Percentiles rank a stretch among this genome's conserved stretches.
Conservation (phyloP, 1,140 invertebrate genomes). For the Drosophila kohkoa region DNA sequence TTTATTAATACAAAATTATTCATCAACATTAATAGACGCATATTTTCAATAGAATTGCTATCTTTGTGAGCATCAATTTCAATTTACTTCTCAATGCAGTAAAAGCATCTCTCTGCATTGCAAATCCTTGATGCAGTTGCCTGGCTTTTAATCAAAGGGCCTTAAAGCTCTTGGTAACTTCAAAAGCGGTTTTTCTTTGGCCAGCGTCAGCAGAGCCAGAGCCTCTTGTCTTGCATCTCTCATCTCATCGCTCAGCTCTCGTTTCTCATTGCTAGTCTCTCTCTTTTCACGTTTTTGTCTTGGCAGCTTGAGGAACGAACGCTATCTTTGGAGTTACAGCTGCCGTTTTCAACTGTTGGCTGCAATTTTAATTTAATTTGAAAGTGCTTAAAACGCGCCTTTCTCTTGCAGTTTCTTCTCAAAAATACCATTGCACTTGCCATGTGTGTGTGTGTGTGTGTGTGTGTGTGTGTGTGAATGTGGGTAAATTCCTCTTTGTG, state of each 20-base stretch:
- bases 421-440: slow-evolving; percentile 40
- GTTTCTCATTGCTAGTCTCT: slow-evolving; percentile 1
- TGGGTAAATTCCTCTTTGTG: slow-evolving; percentile 44
- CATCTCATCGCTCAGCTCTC: neutral
- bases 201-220: neutral
- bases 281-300: neutral
- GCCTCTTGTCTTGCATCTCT: neutral
- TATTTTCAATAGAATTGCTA: too few relatives aligned
- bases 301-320: neutral
- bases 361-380: slow-evolving; percentile 79
- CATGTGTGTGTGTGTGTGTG: slow-evolving; percentile 26
- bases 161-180: slow-evolving; percentile 7
- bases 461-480: slow-evolving; percentile 34
- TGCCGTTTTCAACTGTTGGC: slow-evolving; percentile 48
- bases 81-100: neutral
- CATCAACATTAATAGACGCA: too few relatives aligned
- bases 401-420: slow-evolving; percentile 51
- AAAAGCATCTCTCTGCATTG: neutral
- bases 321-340: slow-evolving; percentile 33
- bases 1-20: too few relatives aligned
- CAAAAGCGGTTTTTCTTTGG: slow-evolving; percentile 8
- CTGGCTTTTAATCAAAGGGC: slow-evolving; percentile 12
- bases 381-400: slow-evolving; percentile 74
- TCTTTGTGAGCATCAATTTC: too few relatives aligned
- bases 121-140: neutral